Conservation (phyloP, 2,113 vertebrate species). For the Terrapene triunguis region DNA sequence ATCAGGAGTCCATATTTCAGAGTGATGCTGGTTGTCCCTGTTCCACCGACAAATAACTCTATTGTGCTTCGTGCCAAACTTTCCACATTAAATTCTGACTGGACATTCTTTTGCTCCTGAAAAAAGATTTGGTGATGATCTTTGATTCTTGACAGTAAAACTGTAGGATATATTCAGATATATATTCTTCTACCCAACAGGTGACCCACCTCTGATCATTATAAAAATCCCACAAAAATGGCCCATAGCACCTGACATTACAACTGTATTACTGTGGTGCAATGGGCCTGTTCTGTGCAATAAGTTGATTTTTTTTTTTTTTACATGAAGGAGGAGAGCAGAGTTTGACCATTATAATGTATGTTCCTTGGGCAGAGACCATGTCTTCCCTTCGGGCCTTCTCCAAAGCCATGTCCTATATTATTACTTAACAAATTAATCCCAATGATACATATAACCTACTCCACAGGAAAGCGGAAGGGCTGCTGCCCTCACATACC, state of each 20-base stretch:
- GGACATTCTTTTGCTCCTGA: slow-evolving; percentile 54
- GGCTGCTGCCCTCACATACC: slow-evolving; percentile 59
- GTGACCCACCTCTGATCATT: background rate
- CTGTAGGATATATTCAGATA: background rate
- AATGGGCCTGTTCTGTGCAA: background rate
- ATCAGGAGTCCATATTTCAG: slow-evolving; percentile 72
- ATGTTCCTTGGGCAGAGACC: background rate
- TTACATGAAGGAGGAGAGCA: background rate
- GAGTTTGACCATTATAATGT: background rate
- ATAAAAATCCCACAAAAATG: background rate
- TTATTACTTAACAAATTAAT: background rate
- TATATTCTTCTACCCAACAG: background rate
- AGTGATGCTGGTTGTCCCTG: slow-evolving; percentile 77
- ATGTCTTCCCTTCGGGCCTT: background rate
- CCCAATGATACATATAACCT: background rate
- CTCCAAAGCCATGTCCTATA: background rate
- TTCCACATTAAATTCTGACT: slow-evolving; percentile 25
- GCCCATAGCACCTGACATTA: background rate
- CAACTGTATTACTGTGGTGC: background rate
- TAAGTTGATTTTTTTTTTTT: background rate
- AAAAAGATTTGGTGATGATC: background rate
- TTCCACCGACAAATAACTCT: slow-evolving; percentile 79
- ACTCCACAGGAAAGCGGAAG: background rate
- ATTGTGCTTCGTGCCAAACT: slow-evolving; percentile 57
- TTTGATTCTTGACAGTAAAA: background rate